Percentiles rank a stretch among this genome's conserved stretches.
phyloP scores from a whole-genome alignment of 1,140 invertebrate genomes.

The Saccostrea glomerata region DNA sequence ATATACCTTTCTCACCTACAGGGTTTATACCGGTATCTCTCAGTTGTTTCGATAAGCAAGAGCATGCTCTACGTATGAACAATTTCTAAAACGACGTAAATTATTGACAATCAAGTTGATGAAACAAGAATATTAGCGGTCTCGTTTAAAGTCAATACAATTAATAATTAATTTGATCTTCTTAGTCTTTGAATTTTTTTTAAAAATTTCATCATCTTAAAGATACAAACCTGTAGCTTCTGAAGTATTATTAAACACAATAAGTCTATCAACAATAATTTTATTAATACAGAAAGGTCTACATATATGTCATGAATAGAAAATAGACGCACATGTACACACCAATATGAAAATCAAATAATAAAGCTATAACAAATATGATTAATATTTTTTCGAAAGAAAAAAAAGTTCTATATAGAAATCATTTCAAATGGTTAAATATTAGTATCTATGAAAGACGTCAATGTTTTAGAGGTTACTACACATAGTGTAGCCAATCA shows the following conservation, averaged over 20 bases:
- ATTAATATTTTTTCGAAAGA: background rate
- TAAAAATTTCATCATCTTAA: no score
- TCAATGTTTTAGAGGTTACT: background rate
- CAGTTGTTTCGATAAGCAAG: no score
- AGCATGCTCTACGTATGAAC: no score
- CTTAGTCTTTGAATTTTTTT: no score
- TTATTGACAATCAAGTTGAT: no score
- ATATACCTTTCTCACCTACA: no score
- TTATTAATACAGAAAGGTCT: background rate
- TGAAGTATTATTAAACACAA: background rate
- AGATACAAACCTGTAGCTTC: no score
- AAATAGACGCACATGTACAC: background rate
- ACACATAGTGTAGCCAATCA: conserved; percentile 22
- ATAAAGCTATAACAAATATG: background rate
- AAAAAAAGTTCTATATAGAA: background rate
- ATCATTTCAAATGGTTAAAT: background rate
- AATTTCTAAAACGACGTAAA: no score
- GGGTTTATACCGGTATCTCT: no score
- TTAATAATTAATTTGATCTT: no score
- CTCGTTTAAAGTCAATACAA: no score
- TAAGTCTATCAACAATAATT: background rate
- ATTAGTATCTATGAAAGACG: background rate
- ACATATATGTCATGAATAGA: conserved; percentile 7
- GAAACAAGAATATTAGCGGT: no score
- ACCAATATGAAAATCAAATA: background rate